Evolutionary conservation across 2,888 invertebrate species (phyloP).

Genomic region (Mycalesis mineus): DNA sequence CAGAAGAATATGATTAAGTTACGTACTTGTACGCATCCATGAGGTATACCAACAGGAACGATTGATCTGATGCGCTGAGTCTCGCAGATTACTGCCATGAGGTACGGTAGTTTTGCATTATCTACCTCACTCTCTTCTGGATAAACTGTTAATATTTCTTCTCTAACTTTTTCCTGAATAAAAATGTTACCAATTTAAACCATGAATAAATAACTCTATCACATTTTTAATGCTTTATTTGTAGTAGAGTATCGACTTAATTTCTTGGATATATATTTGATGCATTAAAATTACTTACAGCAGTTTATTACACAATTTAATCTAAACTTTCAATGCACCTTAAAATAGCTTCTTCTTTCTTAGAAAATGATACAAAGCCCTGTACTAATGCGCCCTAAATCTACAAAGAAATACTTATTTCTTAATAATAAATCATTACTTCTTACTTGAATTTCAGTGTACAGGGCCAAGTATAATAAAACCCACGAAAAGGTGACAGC

Average conservation of each 20-base stretch:
- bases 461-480: conserved; percentile 84
- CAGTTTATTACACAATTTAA: too few relatives aligned
- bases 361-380: too few relatives aligned
- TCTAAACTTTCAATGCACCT: too few relatives aligned
- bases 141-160: conserved; percentile 71
- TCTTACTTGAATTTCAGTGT: conserved; percentile 81
- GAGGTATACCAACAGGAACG: conserved; percentile 91
- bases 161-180: conserved; percentile 77
- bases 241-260: too few relatives aligned
- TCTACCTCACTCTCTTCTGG: conserved; percentile 79
- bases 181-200: neutral
- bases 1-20: neutral
- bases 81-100: conserved; percentile 88
- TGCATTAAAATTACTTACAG: too few relatives aligned
- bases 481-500: conserved; percentile 89
- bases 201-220: too few relatives aligned
- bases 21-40: conserved; percentile 80
- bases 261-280: too few relatives aligned
- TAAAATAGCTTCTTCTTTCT: too few relatives aligned
- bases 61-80: conserved; percentile 87
- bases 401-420: too few relatives aligned
- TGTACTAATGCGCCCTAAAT: too few relatives aligned
- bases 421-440: too few relatives aligned
- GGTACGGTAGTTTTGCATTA: conserved; percentile 72
- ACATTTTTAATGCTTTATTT: too few relatives aligned